Evolutionary conservation across 2,888 invertebrate genomes (phyloP), one percentile per base, ranked within the genome.

Genomic region (Drosophila formosana): DNA sequence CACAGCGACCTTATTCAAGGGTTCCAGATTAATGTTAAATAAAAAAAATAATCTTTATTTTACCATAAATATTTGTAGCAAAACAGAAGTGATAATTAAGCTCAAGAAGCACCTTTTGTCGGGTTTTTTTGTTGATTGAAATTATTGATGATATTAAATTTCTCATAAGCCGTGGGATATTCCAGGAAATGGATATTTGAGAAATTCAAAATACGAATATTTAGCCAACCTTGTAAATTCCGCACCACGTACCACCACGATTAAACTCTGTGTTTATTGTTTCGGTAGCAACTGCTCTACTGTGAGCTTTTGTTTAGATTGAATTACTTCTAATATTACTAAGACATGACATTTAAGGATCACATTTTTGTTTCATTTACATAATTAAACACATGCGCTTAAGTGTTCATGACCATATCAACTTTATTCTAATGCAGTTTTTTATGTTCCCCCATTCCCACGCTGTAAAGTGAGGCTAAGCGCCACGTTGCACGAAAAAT

Each of bases 51-150:
- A 2, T 28, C n/a, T 9, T 46, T 8, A 9, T 26, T 37, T 41
- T 30, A 39, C 25, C 25, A 49, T 53, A 51, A 64, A 64, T 64
- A 68, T 75, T 61, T 61, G 63, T 75, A 55, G 2, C 51, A 46
- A 74, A 65, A 66, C 51, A 70, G 37, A 65, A 70, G 71, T 66
- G 77, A 58, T 63, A 75, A 72, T 56, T 63, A 56, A 52, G 25
- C n/a, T 62, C 9, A 69, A 69, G 43, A 61, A 41, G 46, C 41
- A 30, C 30, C 18, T 32, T 39, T 32, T 34, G n/a, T 11, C 9
- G 3, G 32, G 2, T 9, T 9, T 32, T n/a, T n/a, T 37, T 37
- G 4, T 37, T 11, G 4, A 37, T 37, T n/a, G n/a, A 37, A 37
- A 37, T n/a, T 37, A 4, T 34, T 34, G 9, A 34, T 9, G 11